These are phyloP conservation scores for Crenichthys baileyi DNA, from an alignment of 2,797 vertebrate species.

Conservation along the genomic window DNA sequence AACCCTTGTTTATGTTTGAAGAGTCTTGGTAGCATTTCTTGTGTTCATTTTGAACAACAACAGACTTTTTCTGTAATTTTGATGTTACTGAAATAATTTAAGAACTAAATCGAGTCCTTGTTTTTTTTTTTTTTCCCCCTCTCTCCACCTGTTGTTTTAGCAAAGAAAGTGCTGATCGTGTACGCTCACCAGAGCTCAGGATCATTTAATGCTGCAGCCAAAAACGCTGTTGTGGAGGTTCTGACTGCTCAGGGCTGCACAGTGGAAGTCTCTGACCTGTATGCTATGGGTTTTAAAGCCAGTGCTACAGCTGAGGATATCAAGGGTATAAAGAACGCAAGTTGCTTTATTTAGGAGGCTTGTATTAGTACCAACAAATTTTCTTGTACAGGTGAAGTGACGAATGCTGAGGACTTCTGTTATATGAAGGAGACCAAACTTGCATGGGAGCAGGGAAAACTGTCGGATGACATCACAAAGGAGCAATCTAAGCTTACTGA, in stretches of 20 bases:
- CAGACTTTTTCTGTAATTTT: background rate
- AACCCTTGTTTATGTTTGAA: background rate
- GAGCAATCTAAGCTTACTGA: constrained; percentile 87
- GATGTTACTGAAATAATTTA: background rate
- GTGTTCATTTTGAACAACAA: background rate
- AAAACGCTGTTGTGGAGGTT: constrained; percentile 79
- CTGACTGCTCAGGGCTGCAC: constrained; percentile 79
- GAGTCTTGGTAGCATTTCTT: background rate
- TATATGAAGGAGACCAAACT: constrained; percentile 79
- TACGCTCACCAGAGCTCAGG: constrained; percentile 86
- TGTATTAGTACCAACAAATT: no score
- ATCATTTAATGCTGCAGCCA: constrained; percentile 85
- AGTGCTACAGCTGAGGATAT: constrained; percentile 84
- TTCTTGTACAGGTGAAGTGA: constrained; percentile 68
- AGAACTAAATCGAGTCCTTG: no score
- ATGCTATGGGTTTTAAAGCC: constrained; percentile 86
- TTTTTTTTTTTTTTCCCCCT: background rate
- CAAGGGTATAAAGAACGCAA: no score
- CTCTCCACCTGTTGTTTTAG: constrained; percentile 37
- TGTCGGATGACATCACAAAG: constrained; percentile 79
- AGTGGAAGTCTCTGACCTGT: constrained; percentile 85
- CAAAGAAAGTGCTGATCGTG: constrained; percentile 84
- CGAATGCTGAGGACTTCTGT: constrained; percentile 76
- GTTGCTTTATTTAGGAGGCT: no score
- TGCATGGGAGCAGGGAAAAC: constrained; percentile 79